A percentile compares a stretch with the other conserved stretches of the same genome.
Conservation (phyloP, 2,888 invertebrate genomes). For the Perdita meconis region DNA sequence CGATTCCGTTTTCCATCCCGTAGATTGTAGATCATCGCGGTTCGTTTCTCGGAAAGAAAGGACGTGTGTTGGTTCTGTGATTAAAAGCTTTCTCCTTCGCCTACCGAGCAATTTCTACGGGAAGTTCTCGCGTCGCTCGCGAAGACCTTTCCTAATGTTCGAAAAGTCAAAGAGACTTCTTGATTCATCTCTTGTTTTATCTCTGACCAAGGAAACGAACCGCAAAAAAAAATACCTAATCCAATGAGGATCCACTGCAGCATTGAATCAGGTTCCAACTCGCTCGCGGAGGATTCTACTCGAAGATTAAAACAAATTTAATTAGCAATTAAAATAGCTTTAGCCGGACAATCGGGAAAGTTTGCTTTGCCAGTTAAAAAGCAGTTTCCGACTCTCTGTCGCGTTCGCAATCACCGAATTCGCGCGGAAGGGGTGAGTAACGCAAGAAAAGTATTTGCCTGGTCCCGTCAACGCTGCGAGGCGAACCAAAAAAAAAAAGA, state of each 20-base stretch:
- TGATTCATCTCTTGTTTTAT: slow-evolving; percentile 6
- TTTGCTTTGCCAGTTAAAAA: slow-evolving; percentile 8
- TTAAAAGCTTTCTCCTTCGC: slow-evolving; percentile 15
- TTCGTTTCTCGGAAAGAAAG: not conserved
- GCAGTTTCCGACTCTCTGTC: not conserved
- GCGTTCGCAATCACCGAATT: slow-evolving; percentile 15
- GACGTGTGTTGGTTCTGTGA: not conserved
- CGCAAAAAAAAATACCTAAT: not conserved
- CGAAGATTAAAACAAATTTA: slow-evolving; percentile 5
- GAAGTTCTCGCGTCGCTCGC: slow-evolving; percentile 12
- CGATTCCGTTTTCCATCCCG: not conserved
- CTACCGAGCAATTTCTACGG: not conserved
- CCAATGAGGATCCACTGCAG: too few species aligned
- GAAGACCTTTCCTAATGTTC: slow-evolving; percentile 16
- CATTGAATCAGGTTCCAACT: too few species aligned
- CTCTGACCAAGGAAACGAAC: not conserved
- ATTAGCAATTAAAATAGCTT: slow-evolving; percentile 24
- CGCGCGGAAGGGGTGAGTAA: not conserved
- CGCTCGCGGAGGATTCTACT: not conserved
- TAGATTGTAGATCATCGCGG: slow-evolving; percentile 9
- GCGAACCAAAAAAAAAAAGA: not conserved
- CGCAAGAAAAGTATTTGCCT: not conserved
- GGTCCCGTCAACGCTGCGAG: not conserved
- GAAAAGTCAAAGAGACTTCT: slow-evolving; percentile 27
- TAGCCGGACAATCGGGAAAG: not conserved